Conservation (phyloP, 2,113 vertebrate species). For the Calcarius ornatus region DNA sequence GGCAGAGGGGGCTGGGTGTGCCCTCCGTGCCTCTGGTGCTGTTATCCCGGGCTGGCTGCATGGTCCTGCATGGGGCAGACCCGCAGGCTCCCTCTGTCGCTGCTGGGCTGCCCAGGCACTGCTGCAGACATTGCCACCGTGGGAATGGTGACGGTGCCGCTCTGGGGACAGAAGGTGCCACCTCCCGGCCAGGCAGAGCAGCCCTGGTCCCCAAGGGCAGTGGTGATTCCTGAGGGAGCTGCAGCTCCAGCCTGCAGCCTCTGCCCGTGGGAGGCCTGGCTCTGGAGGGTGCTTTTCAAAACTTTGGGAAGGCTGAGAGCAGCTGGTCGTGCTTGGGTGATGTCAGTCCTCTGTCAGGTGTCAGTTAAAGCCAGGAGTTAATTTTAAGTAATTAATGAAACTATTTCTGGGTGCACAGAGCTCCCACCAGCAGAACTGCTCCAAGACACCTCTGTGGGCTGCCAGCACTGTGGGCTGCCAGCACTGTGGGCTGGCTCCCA, state of each 20-base stretch:
- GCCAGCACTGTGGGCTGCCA: fast-evolving
- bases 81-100: fast-evolving
- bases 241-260: not conserved
- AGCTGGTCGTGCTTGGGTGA: not conserved
- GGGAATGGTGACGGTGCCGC: fast-evolving
- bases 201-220: fast-evolving
- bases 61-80: not conserved
- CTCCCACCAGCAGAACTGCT: not conserved
- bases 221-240: fast-evolving
- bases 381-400: too few relatives aligned
- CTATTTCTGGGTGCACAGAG: not conserved
- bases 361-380: too few relatives aligned
- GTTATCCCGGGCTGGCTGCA: fast-evolving
- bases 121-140: not conserved
- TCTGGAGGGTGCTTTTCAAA: not conserved
- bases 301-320: not conserved
- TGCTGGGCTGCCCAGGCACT: not conserved
- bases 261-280: not conserved
- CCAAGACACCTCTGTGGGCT: not conserved
- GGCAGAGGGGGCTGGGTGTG: not conserved
- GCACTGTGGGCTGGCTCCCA: not conserved
- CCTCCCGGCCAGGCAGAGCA: not conserved
- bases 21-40: not conserved
- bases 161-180: not conserved
- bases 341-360: not conserved